These are phyloP conservation scores for Melanostoma scalare DNA, from an alignment of 2,888 invertebrate genomes.

Conservation along the genomic window DNA sequence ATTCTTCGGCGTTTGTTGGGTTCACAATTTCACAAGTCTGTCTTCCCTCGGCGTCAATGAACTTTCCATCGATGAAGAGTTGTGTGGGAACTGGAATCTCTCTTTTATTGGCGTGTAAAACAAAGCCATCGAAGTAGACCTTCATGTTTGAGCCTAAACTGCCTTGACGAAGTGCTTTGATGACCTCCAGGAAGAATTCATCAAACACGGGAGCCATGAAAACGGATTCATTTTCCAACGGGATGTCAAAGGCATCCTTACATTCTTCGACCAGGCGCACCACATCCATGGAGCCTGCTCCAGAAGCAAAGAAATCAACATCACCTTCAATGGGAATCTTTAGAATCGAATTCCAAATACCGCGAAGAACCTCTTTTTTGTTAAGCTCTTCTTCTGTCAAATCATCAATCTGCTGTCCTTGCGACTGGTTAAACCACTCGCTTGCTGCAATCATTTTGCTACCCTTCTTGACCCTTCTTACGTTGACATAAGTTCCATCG, in stretches of 20 bases:
- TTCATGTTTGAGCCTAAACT: conserved; percentile 83
- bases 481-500: conserved; percentile 90
- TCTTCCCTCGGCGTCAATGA: conserved; percentile 89
- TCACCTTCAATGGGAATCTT: conserved; percentile 88
- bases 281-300: conserved; percentile 99
- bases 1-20: conserved; percentile 91
- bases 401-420: conserved; percentile 84
- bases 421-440: conserved; percentile 86
- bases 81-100: conserved; percentile 93
- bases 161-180: conserved; percentile 87
- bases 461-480: conserved; percentile 89
- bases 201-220: conserved; percentile 95
- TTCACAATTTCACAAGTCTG: conserved; percentile 88
- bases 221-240: conserved; percentile 93
- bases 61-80: conserved; percentile 95
- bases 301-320: conserved; percentile 96
- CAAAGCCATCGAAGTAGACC: conserved; percentile 87
- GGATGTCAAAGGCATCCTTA: conserved; percentile 89
- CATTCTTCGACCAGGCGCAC: conserved; percentile 95
- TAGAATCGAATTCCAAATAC: conserved; percentile 93
- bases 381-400: conserved; percentile 89
- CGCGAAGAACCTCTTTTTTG: conserved; percentile 85
- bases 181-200: conserved; percentile 88
- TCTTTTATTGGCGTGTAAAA: conserved; percentile 91
- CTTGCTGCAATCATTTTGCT: conserved; percentile 92